These are phyloP conservation scores for Chaetodon auriga DNA, from an alignment of 2,113 vertebrate species.

Conservation along the genomic window DNA sequence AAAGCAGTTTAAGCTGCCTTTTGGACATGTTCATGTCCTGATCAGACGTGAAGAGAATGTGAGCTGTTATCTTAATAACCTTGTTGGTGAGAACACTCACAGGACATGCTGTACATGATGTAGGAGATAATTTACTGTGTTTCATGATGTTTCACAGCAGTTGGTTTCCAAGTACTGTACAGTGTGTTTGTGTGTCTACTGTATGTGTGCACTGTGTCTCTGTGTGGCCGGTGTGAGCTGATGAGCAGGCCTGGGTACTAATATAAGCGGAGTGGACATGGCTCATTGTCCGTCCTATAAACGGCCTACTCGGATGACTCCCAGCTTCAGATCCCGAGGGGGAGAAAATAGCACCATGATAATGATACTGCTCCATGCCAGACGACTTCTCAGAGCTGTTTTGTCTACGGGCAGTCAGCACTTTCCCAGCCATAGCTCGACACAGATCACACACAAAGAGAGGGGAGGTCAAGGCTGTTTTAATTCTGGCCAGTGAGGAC, in stretches of 20 bases:
- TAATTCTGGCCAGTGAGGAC: slow-evolving; percentile 1
- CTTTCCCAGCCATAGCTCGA: slow-evolving; percentile 37
- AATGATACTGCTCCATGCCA: slow-evolving; percentile 63
- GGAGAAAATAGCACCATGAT: slow-evolving; percentile 68
- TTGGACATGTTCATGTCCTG: neutral
- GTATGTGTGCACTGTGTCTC: neutral
- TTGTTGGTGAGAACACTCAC: neutral
- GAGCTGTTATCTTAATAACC: neutral
- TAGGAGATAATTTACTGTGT: neutral
- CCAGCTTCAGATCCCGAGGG: slow-evolving; percentile 36
- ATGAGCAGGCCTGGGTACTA: slow-evolving; percentile 30
- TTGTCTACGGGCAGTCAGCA: slow-evolving; percentile 54
- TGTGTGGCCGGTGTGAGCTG: slow-evolving; percentile 22
- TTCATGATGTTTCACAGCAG: slow-evolving; percentile 19
- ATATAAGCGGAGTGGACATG: slow-evolving; percentile 62
- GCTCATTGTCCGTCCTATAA: slow-evolving; percentile 73
- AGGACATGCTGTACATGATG: slow-evolving; percentile 30
- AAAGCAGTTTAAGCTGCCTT: neutral
- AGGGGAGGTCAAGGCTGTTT: slow-evolving; percentile 36
- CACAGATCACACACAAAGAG: slow-evolving; percentile 24
- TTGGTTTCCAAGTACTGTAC: neutral
- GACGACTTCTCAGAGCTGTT: slow-evolving; percentile 53
- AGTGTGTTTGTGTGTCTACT: neutral
- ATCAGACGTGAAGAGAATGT: neutral
- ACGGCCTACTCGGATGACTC: slow-evolving; percentile 41